These are phyloP conservation scores for Sarcophaga peregrina DNA, from an alignment of 1,140 invertebrate genomes.

Conservation along the genomic window DNA sequence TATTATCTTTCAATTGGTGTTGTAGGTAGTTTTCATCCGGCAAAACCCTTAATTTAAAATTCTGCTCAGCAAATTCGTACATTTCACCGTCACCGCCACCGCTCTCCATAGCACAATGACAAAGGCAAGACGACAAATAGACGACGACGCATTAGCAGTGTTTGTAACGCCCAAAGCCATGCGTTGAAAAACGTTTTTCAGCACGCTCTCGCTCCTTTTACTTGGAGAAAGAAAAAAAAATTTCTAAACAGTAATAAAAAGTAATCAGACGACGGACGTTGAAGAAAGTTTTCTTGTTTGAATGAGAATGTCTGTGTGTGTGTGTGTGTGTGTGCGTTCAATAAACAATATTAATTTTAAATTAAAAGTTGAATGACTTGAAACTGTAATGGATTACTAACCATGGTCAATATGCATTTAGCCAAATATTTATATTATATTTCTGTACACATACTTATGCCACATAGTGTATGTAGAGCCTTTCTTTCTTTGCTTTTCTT, in stretches of 20 bases:
- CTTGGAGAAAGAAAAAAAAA: not conserved
- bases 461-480: no score
- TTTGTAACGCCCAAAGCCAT: not conserved
- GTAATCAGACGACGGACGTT: no score
- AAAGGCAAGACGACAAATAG: constrained; percentile 1
- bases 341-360: not conserved
- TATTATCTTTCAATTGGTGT: no score
- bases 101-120: not conserved
- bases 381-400: constrained; percentile 33
- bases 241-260: not conserved
- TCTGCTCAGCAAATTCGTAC: constrained; percentile 43
- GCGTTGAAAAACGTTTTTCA: not conserved
- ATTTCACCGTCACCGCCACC: constrained; percentile 17
- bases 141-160: not conserved
- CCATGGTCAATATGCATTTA: constrained; percentile 32
- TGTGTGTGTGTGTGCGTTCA: not conserved
- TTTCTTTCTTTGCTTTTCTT: not conserved
- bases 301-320: not conserved
- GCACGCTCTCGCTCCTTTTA: constrained; percentile 23
- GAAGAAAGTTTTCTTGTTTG: not conserved
- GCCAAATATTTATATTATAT: not conserved
- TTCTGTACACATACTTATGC: no score
- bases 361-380: constrained; percentile 33
- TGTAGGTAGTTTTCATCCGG: constrained; percentile 35
- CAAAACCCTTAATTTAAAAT: constrained; percentile 45